Evolutionary conservation across 1,140 invertebrate species (phyloP).

Genomic region (Tetranychus urticae): DNA sequence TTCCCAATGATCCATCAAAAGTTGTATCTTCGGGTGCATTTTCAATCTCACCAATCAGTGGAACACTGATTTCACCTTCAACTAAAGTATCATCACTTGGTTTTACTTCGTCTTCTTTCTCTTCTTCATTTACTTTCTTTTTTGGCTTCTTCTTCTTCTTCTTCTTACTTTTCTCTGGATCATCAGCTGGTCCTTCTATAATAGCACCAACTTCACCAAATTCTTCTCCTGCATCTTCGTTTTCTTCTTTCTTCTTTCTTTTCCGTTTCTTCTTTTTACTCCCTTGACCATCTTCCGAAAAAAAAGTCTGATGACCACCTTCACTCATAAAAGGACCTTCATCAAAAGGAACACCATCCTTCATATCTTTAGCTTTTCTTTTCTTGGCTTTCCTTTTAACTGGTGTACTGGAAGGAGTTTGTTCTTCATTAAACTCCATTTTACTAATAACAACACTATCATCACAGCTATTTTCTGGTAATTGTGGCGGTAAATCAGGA

Average conservation of each 20-base stretch:
- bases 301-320: background rate
- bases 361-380: background rate
- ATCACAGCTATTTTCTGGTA: background rate
- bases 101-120: slow-evolving; percentile 1
- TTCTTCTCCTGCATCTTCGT: slow-evolving; percentile 6
- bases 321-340: background rate
- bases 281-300: background rate
- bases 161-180: slow-evolving; percentile 9
- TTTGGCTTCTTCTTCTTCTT: slow-evolving; percentile 7
- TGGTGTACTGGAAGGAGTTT: background rate
- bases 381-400: background rate
- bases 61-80: background rate
- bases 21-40: slow-evolving; percentile 3
- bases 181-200: background rate
- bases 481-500: background rate
- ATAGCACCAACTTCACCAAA: slow-evolving; percentile 1
- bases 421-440: background rate
- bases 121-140: slow-evolving; percentile 6
- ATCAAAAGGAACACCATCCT: background rate
- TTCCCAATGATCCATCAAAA: background rate
- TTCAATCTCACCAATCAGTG: background rate
- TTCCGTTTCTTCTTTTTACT: background rate
- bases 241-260: slow-evolving; percentile 4
- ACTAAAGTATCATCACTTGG: background rate
- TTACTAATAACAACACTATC: too few species aligned